These are phyloP conservation scores for Chromis chromis DNA, from an alignment of 2,797 vertebrate species.

Conservation along the genomic window DNA sequence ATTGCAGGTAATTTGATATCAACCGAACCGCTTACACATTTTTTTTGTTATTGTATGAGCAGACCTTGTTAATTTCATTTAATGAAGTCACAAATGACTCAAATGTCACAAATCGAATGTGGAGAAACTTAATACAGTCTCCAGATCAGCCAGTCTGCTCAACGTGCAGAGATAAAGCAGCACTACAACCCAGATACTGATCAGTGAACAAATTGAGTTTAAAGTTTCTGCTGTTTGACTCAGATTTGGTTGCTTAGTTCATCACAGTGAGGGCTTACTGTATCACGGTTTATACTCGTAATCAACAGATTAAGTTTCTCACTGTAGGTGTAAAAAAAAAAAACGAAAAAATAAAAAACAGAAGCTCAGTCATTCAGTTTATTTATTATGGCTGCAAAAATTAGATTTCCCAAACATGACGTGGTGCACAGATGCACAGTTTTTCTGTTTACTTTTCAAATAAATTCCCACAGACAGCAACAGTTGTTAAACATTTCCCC, in stretches of 20 bases:
- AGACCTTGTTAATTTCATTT: constrained; percentile 6
- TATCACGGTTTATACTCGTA: background rate
- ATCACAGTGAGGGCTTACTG: background rate
- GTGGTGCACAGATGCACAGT: background rate
- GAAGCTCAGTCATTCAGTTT: background rate
- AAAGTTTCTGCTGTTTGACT: constrained; percentile 16
- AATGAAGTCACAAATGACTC: constrained; percentile 9
- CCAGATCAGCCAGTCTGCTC: constrained; percentile 23
- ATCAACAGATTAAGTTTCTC: background rate
- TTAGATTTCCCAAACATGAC: background rate
- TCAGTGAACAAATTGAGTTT: constrained; percentile 38
- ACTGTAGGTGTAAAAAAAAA: background rate
- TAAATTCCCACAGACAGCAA: constrained; percentile 25
- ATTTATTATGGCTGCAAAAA: background rate
- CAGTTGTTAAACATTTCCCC: constrained; percentile 34
- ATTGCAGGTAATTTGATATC: constrained; percentile 23
- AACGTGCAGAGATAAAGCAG: constrained; percentile 15
- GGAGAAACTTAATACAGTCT: constrained; percentile 23
- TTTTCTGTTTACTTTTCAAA: constrained; percentile 5
- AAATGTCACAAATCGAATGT: too few species aligned
- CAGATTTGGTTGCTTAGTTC: constrained; percentile 7
- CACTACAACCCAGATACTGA: constrained; percentile 30
- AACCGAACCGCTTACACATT: background rate
- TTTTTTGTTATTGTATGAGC: constrained; percentile 6
- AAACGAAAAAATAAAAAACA: too few species aligned